Evolutionary conservation across 2,113 vertebrate genomes (phyloP), one percentile per base, ranked within the genome.

Genomic region (Neoarius graeffei): DNA sequence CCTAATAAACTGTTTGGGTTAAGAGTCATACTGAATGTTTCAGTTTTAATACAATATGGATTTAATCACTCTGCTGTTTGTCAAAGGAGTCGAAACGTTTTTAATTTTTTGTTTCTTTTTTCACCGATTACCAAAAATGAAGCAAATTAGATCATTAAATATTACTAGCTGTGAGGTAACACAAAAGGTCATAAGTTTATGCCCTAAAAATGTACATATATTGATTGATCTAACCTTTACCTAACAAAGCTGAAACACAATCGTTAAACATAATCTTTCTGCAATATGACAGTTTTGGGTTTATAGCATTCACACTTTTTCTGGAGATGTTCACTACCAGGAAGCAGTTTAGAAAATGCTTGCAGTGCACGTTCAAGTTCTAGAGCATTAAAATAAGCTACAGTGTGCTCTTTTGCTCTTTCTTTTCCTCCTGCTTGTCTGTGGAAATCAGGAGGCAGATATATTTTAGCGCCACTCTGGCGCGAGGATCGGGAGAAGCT

Each of bases 381-480:
- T 71, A 85, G 86, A 86, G 88, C 89, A 67, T 86, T 88, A 71
- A 87, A 89, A 85, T 90, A 86, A 86, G 86, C 89, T 83, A 76
- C 84, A 87, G 87, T 85, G 52, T 73, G 73, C 76, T 48, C 56
- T 73, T 56, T 73, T 83, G 66, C 73, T 59, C 80, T 56, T 69
- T 89, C 84, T 87, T 66, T 83, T 69, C 56, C 86, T 88, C 56
- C 60, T 42, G 6, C 76, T 74, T 88, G 88, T 85, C 90, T 62
- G 86, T 85, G 86, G 56, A 80, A 91, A 90, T 88, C 76, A 87
- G 86, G 86, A 87, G 81, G 83, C 87, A 81, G 62, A 89, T 89
- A 91, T 91, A 91, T 88, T 91, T 89, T 82, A 91, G 87, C 87
- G 81, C 54, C 27, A 74, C 83, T 84, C 76, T 81, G 88, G 89